A percentile compares a stretch with the other conserved stretches of the same genome.
Conservation (phyloP, 2,888 invertebrate species). For the Hyles lineata region DNA sequence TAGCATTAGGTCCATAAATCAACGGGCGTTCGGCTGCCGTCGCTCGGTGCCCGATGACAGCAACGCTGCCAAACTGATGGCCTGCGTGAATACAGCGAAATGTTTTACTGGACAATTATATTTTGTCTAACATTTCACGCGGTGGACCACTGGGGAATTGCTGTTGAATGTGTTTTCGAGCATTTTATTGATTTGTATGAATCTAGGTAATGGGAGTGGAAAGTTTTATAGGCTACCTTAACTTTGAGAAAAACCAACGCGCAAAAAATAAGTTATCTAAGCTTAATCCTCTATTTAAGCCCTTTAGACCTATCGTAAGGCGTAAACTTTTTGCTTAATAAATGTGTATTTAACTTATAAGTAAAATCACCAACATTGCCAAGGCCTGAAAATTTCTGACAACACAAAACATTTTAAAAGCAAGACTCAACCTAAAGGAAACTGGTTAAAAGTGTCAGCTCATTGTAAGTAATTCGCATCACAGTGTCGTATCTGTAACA, state of each 20-base stretch:
- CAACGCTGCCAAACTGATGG: conserved; percentile 36
- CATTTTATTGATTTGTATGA: not conserved
- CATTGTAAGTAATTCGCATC: not conserved
- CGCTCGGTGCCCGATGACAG: conserved; percentile 42
- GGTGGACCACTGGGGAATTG: not conserved
- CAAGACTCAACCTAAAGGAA: not conserved
- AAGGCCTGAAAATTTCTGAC: too few relatives aligned
- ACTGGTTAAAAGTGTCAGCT: not conserved
- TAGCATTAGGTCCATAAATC: conserved; percentile 42
- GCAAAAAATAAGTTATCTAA: too few relatives aligned
- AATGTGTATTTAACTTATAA: too few relatives aligned
- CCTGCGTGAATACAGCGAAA: not conserved
- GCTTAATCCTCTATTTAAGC: too few relatives aligned
- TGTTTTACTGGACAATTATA: not conserved
- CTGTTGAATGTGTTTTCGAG: not conserved
- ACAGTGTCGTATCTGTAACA: not conserved
- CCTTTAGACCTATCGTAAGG: too few relatives aligned
- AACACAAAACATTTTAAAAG: too few relatives aligned
- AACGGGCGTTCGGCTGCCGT: conserved; percentile 37
- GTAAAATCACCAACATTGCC: too few relatives aligned
- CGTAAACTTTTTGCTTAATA: too few relatives aligned
- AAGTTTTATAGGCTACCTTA: too few relatives aligned
- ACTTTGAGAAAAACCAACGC: too few relatives aligned
- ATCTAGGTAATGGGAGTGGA: too few relatives aligned
- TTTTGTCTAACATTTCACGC: not conserved